Evolutionary conservation across 2,113 vertebrate species (phyloP).

Genomic region (Albula goreensis): DNA sequence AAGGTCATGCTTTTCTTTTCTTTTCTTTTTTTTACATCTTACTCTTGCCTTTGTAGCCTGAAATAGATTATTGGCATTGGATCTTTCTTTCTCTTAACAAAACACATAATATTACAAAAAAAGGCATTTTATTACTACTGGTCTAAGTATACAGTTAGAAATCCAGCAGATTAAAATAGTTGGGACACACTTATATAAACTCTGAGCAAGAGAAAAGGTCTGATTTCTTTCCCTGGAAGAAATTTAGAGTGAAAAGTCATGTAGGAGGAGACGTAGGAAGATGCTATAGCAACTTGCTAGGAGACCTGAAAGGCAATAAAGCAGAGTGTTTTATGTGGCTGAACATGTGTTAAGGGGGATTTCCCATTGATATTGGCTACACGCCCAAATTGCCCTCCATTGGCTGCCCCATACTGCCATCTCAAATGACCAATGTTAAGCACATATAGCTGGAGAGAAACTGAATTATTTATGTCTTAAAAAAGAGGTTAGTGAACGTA

Average conservation of each 20-base stretch:
- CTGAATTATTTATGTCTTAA: neutral
- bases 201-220: neutral
- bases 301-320: neutral
- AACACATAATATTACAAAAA: no score
- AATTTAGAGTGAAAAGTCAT: neutral
- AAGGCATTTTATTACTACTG: no score
- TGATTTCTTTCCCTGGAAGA: neutral
- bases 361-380: neutral
- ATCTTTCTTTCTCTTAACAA: no score
- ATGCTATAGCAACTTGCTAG: neutral
- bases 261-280: neutral
- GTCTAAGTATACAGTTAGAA: neutral
- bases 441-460: neutral
- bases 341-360: neutral
- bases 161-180: neutral
- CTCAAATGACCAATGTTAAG: neutral
- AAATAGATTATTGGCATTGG: no score
- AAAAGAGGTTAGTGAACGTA: neutral
- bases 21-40: no score
- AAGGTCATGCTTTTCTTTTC: no score
- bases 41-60: no score
- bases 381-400: neutral
- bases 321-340: neutral
- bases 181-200: neutral
- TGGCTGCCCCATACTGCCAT: neutral